Evolutionary conservation across 2,113 vertebrate species (phyloP), one percentile per base, ranked within the genome.

Genomic region (Cygnus buccinator): DNA sequence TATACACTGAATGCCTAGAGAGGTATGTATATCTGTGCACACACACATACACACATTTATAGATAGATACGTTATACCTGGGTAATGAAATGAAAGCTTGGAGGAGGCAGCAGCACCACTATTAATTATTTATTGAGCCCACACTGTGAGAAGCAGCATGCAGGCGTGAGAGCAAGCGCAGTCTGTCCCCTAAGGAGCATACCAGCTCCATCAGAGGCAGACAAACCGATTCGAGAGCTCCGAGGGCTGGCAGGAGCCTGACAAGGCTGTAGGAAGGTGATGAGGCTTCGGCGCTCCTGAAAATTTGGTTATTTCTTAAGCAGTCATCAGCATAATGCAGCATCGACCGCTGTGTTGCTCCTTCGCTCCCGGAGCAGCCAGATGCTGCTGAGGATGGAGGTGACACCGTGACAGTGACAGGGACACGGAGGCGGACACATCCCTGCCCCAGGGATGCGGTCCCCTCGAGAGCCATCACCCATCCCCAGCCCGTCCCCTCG

Each of bases 101-200:
- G 39, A 89, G 68, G 84, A 89, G 74, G 16, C 55, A 41, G 81
- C 65, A 92, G 17, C 52, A 72, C 46, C 16, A 28, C 46, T 17
- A 50, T 84, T 57, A 57, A 74, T 92, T 89, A 91, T 78, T 97
- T 77, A 78, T 65, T 48, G 89, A 87, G 73, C 84, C 57, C 73
- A 43, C 43, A 7, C 46, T 6, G 52, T 87, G 77, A 90, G 63
- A 83, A 78, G 79, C 43, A 21, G 4, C 3, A 14, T 63, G 55
- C 48, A 41, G 67, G 41, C 2, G 7, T 81, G 55, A 68, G 48
- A 78, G 66, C 43, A 46, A 33, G 77, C 7, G 3, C 6, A 1
- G 61, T 20, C 57, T 87, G 70, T 91, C 57, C 62, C 58, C 43
- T 26, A 10, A 84, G 77, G 62, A 43, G 33, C 33, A 59, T 17